phyloP scores from a whole-genome alignment of 1,140 invertebrate genomes.

The Chrysopa pallens region DNA sequence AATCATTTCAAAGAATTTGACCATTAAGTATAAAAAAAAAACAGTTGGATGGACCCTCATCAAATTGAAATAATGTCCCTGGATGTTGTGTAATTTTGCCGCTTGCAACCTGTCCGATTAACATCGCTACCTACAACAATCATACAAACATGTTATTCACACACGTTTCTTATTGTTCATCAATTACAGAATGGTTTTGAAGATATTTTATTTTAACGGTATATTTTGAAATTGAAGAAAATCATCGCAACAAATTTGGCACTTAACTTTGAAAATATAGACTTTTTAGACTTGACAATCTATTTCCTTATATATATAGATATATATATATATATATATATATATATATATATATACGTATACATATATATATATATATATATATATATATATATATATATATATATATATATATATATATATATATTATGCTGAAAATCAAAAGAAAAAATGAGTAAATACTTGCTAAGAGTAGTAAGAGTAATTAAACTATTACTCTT shows the following conservation, averaged over 20 bases:
- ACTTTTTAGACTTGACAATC: no score
- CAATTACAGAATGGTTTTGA: no score
- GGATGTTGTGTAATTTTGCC: constrained; percentile 9
- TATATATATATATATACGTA: neutral
- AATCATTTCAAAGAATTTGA: constrained; percentile 4
- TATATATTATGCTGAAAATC: neutral
- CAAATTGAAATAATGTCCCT: constrained; percentile 14
- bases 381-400: constrained; percentile 1
- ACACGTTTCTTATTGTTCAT: no score
- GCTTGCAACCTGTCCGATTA: constrained; percentile 17
- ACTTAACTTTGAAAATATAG: no score
- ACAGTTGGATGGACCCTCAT: constrained; percentile 18
- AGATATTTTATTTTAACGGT: no score
- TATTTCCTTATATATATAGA: neutral
- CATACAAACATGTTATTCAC: no score
- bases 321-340: neutral
- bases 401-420: constrained; percentile 1
- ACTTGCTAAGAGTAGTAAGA: no score
- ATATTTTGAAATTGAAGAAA: no score
- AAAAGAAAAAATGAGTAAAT: neutral
- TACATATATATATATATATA: neutral
- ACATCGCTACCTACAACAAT: no score
- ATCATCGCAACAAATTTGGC: no score
- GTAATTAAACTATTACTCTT: no score
- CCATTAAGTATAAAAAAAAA: constrained; percentile 2